Evolutionary conservation across 2,888 invertebrate species (phyloP).

Genomic region (Dasysyrphus albostriatus): DNA sequence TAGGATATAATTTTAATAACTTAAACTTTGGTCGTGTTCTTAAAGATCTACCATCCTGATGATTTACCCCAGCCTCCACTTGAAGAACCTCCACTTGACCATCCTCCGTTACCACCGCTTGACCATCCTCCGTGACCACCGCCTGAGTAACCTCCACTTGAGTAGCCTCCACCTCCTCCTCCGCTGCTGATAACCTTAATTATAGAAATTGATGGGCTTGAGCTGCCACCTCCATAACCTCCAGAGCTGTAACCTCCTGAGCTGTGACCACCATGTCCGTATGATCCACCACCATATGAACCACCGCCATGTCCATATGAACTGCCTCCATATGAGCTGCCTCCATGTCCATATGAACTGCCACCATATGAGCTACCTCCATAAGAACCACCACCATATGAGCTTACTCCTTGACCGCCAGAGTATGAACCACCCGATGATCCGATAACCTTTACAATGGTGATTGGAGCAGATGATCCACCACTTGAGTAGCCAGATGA

Average conservation of each 20-base stretch:
- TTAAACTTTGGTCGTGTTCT: slow-evolving; percentile 3
- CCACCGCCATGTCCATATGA: slow-evolving; percentile 62
- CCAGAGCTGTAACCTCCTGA: not conserved
- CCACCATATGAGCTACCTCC: slow-evolving; percentile 33
- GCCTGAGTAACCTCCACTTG: slow-evolving; percentile 66
- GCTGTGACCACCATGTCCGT: slow-evolving; percentile 53
- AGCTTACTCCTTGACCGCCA: slow-evolving; percentile 57
- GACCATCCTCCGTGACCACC: slow-evolving; percentile 5
- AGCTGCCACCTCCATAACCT: slow-evolving; percentile 27
- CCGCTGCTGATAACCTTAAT: slow-evolving; percentile 54
- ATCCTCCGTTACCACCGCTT: slow-evolving; percentile 62
- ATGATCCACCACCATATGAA: slow-evolving; percentile 52
- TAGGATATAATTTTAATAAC: slow-evolving; percentile 11
- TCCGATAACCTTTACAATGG: slow-evolving; percentile 52
- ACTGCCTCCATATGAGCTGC: slow-evolving; percentile 24
- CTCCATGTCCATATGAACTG: slow-evolving; percentile 24
- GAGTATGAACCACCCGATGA: slow-evolving; percentile 58
- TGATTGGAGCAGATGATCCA: slow-evolving; percentile 45
- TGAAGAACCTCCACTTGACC: slow-evolving; percentile 50
- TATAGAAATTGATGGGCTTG: slow-evolving; percentile 44
- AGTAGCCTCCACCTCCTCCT: slow-evolving; percentile 54
- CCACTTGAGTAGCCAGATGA: slow-evolving; percentile 41
- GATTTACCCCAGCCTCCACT: slow-evolving; percentile 37
- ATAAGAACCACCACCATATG: slow-evolving; percentile 36
- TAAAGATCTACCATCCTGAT: slow-evolving; percentile 33